Percentiles rank a stretch among this genome's conserved stretches.
phyloP scores from a whole-genome alignment of 1,140 invertebrate species.

The Nephila pilipes region DNA sequence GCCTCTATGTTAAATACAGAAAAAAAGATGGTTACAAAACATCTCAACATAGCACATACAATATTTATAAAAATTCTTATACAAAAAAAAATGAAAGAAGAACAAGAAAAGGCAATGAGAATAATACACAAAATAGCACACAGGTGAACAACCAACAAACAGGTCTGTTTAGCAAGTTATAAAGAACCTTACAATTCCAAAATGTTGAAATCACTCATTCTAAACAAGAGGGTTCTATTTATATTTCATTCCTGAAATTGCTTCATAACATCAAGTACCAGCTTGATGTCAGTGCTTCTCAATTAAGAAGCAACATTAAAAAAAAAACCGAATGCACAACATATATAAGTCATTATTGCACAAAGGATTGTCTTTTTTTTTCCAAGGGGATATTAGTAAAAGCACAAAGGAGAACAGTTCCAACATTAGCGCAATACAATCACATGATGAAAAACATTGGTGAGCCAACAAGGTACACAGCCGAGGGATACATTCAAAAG shows the following conservation, averaged over 20 bases:
- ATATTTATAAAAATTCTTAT: not conserved
- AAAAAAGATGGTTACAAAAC: not conserved
- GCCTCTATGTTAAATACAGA: not conserved
- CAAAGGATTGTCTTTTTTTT: slow-evolving; percentile 45
- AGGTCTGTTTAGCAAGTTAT: not conserved
- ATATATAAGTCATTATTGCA: slow-evolving; percentile 58
- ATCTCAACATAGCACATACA: not conserved
- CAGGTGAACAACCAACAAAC: not conserved
- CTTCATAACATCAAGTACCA: slow-evolving; percentile 43
- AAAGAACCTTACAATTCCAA: not conserved
- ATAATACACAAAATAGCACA: not conserved
- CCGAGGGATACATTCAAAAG: slow-evolving; percentile 84
- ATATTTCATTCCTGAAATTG: not conserved
- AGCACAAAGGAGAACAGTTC: slow-evolving; percentile 1
- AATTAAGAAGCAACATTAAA: not conserved
- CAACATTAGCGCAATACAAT: not conserved
- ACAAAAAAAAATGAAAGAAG: not conserved
- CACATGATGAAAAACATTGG: not conserved
- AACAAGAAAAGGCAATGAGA: not conserved
- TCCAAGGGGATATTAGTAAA: slow-evolving; percentile 14
- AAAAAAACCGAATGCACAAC: slow-evolving; percentile 33
- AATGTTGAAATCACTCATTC: not conserved
- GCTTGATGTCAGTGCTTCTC: slow-evolving; percentile 20
- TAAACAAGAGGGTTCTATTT: not conserved
- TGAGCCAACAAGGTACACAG: not conserved